phyloP scores from a whole-genome alignment of 2,888 invertebrate genomes.

The Phortica okadai region DNA sequence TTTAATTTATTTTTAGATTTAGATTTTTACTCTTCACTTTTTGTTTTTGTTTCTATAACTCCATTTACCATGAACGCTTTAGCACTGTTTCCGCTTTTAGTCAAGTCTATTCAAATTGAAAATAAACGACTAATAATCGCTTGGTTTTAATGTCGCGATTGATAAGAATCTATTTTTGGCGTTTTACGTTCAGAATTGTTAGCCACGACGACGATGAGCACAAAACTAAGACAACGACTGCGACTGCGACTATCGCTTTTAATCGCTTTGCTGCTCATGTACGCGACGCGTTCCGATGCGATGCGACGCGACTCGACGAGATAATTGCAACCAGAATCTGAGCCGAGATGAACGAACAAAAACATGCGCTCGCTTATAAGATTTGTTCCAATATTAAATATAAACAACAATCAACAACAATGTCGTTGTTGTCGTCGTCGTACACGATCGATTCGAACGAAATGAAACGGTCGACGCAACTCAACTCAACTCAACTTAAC shows the following conservation, averaged over 20 bases:
- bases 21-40: slow-evolving; percentile 27
- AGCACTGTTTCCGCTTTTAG: background rate
- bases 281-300: too few relatives aligned
- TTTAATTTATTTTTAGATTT: too few relatives aligned
- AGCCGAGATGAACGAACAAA: background rate
- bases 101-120: too few relatives aligned
- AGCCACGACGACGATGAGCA: too few relatives aligned
- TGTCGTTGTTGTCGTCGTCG: background rate
- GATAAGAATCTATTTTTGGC: background rate
- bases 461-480: slow-evolving; percentile 49
- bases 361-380: background rate
- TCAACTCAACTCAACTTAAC: too few relatives aligned
- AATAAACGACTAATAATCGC: background rate
- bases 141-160: background rate
- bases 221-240: too few relatives aligned
- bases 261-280: too few relatives aligned
- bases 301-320: background rate
- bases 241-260: background rate
- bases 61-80: background rate
- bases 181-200: too few relatives aligned
- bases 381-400: background rate
- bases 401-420: background rate
- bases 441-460: background rate
- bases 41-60: slow-evolving; percentile 7
- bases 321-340: background rate